Base-by-base conservation (phyloP, 53 echinoderm and acorn worm species). In the Paracentrotus lividus region DNA sequence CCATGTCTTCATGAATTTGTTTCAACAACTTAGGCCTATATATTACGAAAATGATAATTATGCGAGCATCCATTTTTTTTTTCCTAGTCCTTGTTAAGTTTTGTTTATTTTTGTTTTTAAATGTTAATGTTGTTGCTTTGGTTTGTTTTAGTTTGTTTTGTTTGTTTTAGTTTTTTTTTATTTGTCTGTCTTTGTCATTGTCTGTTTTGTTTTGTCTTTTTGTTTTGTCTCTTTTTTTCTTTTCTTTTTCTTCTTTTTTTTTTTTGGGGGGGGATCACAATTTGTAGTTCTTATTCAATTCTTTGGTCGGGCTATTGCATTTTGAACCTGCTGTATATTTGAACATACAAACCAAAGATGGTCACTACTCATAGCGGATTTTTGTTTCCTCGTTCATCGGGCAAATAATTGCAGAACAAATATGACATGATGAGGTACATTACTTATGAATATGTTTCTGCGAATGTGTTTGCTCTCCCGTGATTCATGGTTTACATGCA, bases 251-350 rank as follows among this genome's bases (percentile, higher is more conserved):
- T 36, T 13, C 55, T 14, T 56, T 1, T 27, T 4, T 36, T 47
- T 47, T 26, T 26, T 34, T 36, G 76, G 10, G 29, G 23, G 38
- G 31, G 3, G 8, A 44, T n/a, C 10, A 26, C 12, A 8, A 8
- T 45, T 10, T 47, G 24, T 45, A 81, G 44, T 45, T 44, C n/a
- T 45, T 47, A 38, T 47, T 27, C 26, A 44, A 24, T 47, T n/a
- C 26, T 6, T 81, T 44, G 81, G 27, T 21, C 26, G 6, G n/a
- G 47, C 9, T 81, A 81, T 81, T 81, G 26, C 26, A 45, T 47
- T 81, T 81, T 81, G 44, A 81, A 45, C 44, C 81, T n/a, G 44
- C 12, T 81, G 81, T 47, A 81, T 81, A 44, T 78, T 78, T 81
- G 81, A n/a, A 47, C 47, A 81, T 45, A 81, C 27, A 43, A 43